Evolutionary conservation across 2,113 vertebrate species (phyloP), one percentile per base, ranked within the genome.

Genomic region (Sarotherodon lohbergeri): DNA sequence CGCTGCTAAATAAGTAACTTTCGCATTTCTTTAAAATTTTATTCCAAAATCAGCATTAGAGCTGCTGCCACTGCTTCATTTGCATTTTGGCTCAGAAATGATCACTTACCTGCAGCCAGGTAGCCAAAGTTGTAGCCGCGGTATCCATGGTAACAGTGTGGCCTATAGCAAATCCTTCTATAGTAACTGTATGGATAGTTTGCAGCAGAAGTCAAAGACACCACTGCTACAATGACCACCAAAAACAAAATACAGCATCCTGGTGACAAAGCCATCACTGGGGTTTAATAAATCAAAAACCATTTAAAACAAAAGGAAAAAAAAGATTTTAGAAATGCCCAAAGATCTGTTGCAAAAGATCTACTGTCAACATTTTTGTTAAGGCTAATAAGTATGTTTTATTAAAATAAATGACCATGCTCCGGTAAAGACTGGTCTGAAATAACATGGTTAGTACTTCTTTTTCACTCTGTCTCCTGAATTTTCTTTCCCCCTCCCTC

Each of bases 131-230:
- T 89, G 82, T 96, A 94, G 8, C 96, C 94, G 0, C 89, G 88
- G 50, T 96, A 95, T 87, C 91, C 88, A 89, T 97, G 95, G 94
- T 96, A 80, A 82, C 98, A 99, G 7, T 93, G 56, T 6, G 95
- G 94, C 84, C 97, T 97, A 82, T 97, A 97, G 92, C 98, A 98
- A 93, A 90, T 95, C 55, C 97, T 96, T 93, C 97, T 97, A 55
- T 96, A 93, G 89, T 96, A 97, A 89, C 71, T 96, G 86, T 97
- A 95, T 32, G 91, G 94, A 54, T 92, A 94, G 83, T 96, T 94
- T 0, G 94, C 84, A 1, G 94, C 92, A 2, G 91, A 89, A 13
- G 91, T 91, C 86, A 95, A 87, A 92, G 52, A 78, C 2, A 91
- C 89, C 82, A 94, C 82, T 4, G 89, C 34, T 46, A 93, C 93